Conservation (phyloP, 2,113 vertebrate genomes). For the Gila orcuttii region DNA sequence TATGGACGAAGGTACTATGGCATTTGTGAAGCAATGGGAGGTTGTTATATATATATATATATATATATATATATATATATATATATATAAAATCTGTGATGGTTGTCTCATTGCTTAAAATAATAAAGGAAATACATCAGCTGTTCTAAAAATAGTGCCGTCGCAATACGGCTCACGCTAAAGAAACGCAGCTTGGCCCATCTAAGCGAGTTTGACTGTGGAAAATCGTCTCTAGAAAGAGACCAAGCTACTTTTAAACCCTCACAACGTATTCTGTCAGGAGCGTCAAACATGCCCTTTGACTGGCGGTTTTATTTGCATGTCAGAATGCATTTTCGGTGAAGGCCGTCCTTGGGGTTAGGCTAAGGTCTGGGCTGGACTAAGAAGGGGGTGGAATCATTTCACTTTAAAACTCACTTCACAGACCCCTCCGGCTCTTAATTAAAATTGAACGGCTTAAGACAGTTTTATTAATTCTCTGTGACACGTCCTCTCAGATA, state of each 20-base stretch:
- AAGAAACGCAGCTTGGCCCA: neutral
- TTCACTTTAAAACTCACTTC: slow-evolving; percentile 43
- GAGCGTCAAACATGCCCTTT: neutral
- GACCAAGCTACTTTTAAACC: slow-evolving; percentile 30
- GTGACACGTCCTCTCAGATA: slow-evolving; percentile 45
- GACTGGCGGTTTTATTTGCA: slow-evolving; percentile 52
- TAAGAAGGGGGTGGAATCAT: slow-evolving; percentile 27
- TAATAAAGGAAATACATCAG: neutral
- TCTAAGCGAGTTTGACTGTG: slow-evolving; percentile 45
- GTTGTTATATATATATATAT: slow-evolving; percentile 30
- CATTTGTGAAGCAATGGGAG: slow-evolving; percentile 45
- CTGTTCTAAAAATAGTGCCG: slow-evolving; percentile 9
- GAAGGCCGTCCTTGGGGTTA: slow-evolving; percentile 37
- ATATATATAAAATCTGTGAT: slow-evolving; percentile 41
- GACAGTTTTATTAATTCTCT: slow-evolving; percentile 55
- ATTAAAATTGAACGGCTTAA: slow-evolving; percentile 57
- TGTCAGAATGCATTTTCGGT: slow-evolving; percentile 47
- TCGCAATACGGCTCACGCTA: neutral
- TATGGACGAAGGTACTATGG: slow-evolving; percentile 8
- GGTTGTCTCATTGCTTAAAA: slow-evolving; percentile 33
- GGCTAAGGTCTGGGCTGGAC: slow-evolving; percentile 2
- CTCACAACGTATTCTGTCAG: slow-evolving; percentile 22
- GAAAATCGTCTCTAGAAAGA: slow-evolving; percentile 18
- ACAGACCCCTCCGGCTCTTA: slow-evolving; percentile 43
- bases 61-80: too few species aligned